phyloP scores from a whole-genome alignment of 2,113 vertebrate species.

The Ophiodon elongatus region DNA sequence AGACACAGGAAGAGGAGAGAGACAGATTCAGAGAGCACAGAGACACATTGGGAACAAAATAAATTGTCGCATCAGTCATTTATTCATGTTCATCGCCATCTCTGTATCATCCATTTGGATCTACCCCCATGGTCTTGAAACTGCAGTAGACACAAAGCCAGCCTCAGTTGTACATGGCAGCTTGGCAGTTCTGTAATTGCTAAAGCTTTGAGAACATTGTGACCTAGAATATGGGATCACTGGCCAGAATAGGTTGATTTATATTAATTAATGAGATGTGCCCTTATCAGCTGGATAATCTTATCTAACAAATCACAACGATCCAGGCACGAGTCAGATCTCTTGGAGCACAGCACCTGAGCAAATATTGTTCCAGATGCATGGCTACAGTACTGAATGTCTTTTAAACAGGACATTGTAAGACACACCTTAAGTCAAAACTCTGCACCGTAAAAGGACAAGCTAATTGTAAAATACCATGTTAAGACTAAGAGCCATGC shows the following conservation, averaged over 20 bases:
- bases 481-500: not conserved
- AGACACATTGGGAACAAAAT: not conserved
- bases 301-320: not conserved
- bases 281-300: not conserved
- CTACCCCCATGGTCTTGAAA: not conserved
- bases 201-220: not conserved
- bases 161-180: not conserved
- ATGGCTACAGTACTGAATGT: not conserved
- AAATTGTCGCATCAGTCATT: not conserved
- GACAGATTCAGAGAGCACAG: not conserved
- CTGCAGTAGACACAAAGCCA: not conserved
- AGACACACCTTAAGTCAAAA: not conserved
- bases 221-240: not conserved
- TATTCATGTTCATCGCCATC: not conserved
- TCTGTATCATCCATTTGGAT: not conserved
- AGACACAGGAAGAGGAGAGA: conserved; percentile 2
- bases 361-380: not conserved
- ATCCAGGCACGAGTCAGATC: not conserved
- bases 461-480: not conserved
- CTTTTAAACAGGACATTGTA: not conserved
- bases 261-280: not conserved
- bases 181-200: not conserved
- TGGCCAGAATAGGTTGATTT: not conserved
- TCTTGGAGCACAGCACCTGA: not conserved
- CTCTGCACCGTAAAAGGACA: not conserved